Evolutionary conservation across 1,140 invertebrate species (phyloP).

Genomic region (Linepithema humile): DNA sequence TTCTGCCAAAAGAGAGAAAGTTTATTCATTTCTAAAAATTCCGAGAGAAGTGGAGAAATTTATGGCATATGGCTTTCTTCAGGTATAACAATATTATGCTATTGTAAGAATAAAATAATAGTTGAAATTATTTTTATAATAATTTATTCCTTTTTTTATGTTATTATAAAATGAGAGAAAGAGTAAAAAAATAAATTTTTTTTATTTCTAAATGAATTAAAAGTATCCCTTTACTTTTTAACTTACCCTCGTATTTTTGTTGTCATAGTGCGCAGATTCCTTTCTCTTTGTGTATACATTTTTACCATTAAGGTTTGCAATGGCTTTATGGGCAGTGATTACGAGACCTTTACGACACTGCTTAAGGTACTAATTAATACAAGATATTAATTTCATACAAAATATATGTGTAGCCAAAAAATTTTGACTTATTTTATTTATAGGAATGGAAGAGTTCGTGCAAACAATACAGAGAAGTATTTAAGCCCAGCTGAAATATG

Average conservation of each 20-base stretch:
- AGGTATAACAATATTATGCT: conserved; percentile 79
- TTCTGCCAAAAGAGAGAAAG: conserved; percentile 96
- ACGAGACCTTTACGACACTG: conserved; percentile 89
- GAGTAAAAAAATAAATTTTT: too few species aligned
- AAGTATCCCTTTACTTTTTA: too few species aligned
- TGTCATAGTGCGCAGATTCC: conserved; percentile 95
- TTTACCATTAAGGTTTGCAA: conserved; percentile 95
- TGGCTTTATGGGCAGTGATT: conserved; percentile 93
- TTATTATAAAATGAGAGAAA: too few species aligned
- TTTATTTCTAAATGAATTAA: too few species aligned
- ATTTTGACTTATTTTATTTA: conserved; percentile 54
- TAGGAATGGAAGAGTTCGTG: conserved; percentile 70
- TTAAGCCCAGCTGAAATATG: conserved; percentile 97
- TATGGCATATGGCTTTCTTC: conserved; percentile 98
- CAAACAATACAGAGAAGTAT: conserved; percentile 79
- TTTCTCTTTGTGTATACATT: conserved; percentile 99
- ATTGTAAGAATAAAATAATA: not conserved
- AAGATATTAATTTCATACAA: not conserved
- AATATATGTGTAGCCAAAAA: not conserved
- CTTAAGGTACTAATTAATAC: conserved; percentile 90
- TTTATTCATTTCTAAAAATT: conserved; percentile 98
- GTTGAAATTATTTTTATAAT: not conserved
- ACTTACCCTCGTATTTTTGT: too few species aligned
- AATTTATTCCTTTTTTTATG: not conserved
- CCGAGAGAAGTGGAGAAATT: conserved; percentile 97